Conservation (phyloP, 1,140 invertebrate species). For the Halictus rubicundus region DNA sequence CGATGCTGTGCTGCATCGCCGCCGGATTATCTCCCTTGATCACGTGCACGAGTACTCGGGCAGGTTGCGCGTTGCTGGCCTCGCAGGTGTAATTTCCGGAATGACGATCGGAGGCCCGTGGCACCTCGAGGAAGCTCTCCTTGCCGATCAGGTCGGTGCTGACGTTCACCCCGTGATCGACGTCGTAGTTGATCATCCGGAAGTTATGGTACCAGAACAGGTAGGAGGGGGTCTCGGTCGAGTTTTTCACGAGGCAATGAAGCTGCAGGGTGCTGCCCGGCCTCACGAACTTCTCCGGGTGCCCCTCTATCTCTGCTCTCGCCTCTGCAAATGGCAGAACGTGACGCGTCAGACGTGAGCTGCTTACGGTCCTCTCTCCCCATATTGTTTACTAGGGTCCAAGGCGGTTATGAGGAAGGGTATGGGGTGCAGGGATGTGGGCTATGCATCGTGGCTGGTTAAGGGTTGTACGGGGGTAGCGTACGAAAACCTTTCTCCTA, state of each 20-base stretch:
- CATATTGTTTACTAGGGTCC: slow-evolving; percentile 57
- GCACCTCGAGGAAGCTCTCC: slow-evolving; percentile 85
- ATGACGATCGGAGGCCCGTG: slow-evolving; percentile 85
- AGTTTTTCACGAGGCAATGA: slow-evolving; percentile 89
- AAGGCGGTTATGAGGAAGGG: slow-evolving; percentile 34
- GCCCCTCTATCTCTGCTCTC: slow-evolving; percentile 90
- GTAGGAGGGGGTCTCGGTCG: slow-evolving; percentile 90
- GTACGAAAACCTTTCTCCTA: slow-evolving; percentile 11
- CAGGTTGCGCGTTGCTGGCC: slow-evolving; percentile 91
- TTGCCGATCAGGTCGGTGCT: slow-evolving; percentile 84
- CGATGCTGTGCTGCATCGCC: slow-evolving; percentile 81
- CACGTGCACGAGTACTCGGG: slow-evolving; percentile 92
- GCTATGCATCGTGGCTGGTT: slow-evolving; percentile 41
- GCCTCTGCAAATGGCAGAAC: slow-evolving; percentile 84
- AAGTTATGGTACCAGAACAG: slow-evolving; percentile 96
- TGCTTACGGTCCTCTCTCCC: slow-evolving; percentile 40
- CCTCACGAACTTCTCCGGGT: slow-evolving; percentile 91
- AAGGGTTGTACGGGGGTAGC: slow-evolving; percentile 28
- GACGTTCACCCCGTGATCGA: slow-evolving; percentile 90
- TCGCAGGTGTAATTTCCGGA: slow-evolving; percentile 94
- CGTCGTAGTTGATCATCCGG: slow-evolving; percentile 94
- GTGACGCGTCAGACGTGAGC: slow-evolving; percentile 61
- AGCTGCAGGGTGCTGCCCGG: slow-evolving; percentile 90
- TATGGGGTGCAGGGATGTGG: background rate
- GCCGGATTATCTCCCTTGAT: slow-evolving; percentile 87